Percentiles rank a stretch among this genome's conserved stretches.
Evolutionary conservation across 2,113 vertebrate genomes (phyloP).

Genomic region (Heterochromis multidens): DNA sequence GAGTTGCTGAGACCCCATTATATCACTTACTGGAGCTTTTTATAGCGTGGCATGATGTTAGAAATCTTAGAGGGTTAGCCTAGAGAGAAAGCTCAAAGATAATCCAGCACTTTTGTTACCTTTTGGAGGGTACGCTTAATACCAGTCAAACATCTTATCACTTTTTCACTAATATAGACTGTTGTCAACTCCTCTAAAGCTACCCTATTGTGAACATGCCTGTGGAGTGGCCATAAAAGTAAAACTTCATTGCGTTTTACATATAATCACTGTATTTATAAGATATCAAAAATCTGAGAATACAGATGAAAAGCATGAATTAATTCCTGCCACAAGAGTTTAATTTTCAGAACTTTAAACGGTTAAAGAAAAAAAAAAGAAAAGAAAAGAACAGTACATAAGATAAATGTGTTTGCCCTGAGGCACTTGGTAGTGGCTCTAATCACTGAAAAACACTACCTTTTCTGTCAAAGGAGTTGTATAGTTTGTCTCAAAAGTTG

Average conservation of each 20-base stretch:
- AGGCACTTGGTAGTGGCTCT: conserved; percentile 64
- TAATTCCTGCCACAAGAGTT: conserved; percentile 15
- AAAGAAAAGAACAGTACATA: conserved; percentile 40
- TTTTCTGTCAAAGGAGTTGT: conserved; percentile 27
- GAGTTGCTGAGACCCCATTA: conserved; percentile 30
- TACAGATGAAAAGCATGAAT: not conserved
- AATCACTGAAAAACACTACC: conserved; percentile 49
- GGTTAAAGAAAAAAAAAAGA: conserved; percentile 5
- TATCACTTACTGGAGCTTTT: conserved; percentile 42
- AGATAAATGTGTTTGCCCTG: conserved; percentile 56
- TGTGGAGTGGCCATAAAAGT: not conserved
- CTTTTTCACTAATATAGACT: not conserved
- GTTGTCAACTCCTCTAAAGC: not conserved
- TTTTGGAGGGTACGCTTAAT: not conserved
- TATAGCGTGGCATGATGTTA: not conserved
- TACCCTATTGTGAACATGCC: not conserved
- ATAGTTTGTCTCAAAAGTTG: conserved; percentile 40
- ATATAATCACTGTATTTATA: not conserved
- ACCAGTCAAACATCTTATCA: not conserved
- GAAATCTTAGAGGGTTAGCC: not conserved
- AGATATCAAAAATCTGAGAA: not conserved
- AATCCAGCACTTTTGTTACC: not conserved
- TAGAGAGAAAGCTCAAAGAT: not conserved
- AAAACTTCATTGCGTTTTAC: not conserved
- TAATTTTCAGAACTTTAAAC: conserved; percentile 24